These are phyloP conservation scores for Alfaro cultratus DNA, from an alignment of 2,797 vertebrate species.

Conservation along the genomic window DNA sequence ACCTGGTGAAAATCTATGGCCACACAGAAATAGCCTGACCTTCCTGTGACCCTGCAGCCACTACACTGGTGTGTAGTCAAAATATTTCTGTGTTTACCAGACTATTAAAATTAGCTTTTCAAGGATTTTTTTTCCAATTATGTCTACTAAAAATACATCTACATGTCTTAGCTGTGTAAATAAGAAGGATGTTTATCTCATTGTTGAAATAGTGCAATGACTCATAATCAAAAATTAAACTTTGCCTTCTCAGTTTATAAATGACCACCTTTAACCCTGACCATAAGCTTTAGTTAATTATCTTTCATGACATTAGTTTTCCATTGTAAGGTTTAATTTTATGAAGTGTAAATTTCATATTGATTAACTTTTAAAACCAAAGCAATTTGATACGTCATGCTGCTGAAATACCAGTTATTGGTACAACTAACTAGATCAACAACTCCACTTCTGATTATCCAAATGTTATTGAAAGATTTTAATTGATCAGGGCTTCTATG, in stretches of 20 bases:
- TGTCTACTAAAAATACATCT: not conserved
- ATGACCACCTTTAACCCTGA: not conserved
- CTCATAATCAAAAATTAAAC: not conserved
- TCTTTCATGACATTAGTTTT: not conserved
- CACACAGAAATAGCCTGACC: not conserved
- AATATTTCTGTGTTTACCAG: not conserved
- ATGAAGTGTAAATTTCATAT: too few species aligned
- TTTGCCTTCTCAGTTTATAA: not conserved
- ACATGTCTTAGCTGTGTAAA: not conserved
- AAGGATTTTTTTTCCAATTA: not conserved
- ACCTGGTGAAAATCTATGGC: not conserved
- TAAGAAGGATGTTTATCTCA: not conserved
- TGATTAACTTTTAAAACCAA: too few species aligned
- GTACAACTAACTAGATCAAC: too few species aligned
- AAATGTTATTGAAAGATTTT: not conserved
- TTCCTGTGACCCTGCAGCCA: not conserved
- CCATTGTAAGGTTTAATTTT: not conserved
- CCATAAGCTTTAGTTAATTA: not conserved
- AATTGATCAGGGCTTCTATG: not conserved
- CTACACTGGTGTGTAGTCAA: not conserved
- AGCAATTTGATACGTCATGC: too few species aligned
- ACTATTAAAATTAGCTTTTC: not conserved
- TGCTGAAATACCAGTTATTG: not conserved
- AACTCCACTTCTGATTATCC: not conserved
- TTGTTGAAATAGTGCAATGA: not conserved